phyloP scores from a whole-genome alignment of 2,797 vertebrate genomes.

The Enteromius treurensis region DNA sequence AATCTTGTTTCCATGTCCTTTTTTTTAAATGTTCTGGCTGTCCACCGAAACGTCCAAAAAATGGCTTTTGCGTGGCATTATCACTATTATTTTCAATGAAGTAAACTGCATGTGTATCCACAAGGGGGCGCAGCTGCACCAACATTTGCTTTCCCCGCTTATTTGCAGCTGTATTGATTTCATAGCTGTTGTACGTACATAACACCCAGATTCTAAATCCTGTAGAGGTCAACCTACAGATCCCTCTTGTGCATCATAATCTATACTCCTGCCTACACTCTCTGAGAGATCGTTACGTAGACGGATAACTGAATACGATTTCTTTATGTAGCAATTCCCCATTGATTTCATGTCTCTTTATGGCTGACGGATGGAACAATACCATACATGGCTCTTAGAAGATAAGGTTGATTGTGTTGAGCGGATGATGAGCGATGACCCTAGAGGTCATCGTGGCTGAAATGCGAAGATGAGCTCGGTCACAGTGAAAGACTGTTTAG shows the following conservation, averaged over 20 bases:
- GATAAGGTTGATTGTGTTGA: conserved; percentile 58
- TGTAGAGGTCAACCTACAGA: conserved; percentile 50
- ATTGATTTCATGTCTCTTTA: conserved; percentile 58
- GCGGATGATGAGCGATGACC: conserved; percentile 43
- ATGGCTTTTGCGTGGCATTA: neutral
- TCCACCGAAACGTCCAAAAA: neutral
- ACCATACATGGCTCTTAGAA: conserved; percentile 36
- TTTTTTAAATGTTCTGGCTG: neutral
- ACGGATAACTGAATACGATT: conserved; percentile 31
- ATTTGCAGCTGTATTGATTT: conserved; percentile 40
- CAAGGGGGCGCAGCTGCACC: conserved; percentile 58
- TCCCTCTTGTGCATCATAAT: conserved; percentile 49
- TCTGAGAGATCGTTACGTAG: conserved; percentile 22
- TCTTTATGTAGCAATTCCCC: conserved; percentile 54
- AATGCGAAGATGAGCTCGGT: conserved; percentile 5
- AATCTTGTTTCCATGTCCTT: too few relatives aligned
- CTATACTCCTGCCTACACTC: conserved; percentile 35
- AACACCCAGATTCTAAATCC: conserved; percentile 52
- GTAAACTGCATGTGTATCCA: conserved; percentile 29
- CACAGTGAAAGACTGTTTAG: conserved; percentile 48
- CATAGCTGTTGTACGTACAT: conserved; percentile 30
- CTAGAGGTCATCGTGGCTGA: conserved; percentile 39
- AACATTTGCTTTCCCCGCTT: neutral
- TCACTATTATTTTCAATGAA: neutral
- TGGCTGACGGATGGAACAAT: conserved; percentile 41